These are phyloP conservation scores for Etheostoma perlongum DNA, from an alignment of 2,797 vertebrate species.

Conservation along the genomic window DNA sequence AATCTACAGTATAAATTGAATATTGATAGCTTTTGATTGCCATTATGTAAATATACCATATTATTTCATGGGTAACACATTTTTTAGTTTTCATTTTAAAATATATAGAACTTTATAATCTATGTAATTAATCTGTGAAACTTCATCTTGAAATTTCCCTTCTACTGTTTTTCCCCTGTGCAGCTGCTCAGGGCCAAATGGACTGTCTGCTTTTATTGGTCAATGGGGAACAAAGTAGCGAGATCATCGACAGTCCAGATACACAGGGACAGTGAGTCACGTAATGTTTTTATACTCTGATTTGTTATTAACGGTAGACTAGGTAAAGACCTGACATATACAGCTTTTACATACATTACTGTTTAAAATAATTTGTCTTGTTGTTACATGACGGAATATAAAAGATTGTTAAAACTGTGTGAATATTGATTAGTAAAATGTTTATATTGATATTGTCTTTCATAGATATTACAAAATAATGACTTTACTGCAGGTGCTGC, in stretches of 20 bases:
- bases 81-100: not conserved
- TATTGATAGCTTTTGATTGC: not conserved
- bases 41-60: not conserved
- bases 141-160: not conserved
- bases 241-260: conserved; percentile 91
- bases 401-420: not conserved
- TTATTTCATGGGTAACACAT: not conserved
- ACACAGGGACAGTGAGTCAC: conserved; percentile 90
- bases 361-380: not conserved
- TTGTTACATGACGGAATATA: not conserved
- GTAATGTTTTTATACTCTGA: not conserved
- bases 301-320: not conserved
- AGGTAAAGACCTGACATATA: not conserved
- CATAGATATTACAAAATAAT: not conserved
- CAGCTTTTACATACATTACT: not conserved
- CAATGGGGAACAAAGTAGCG: conserved; percentile 88
- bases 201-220: conserved; percentile 95
- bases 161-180: conserved; percentile 45
- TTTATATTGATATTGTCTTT: not conserved
- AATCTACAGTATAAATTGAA: not conserved
- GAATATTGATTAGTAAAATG: not conserved
- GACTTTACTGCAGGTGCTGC: not conserved
- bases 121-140: not conserved
- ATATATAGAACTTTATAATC: not conserved
- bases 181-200: conserved; percentile 93